Conservation (phyloP, 2,797 vertebrate genomes). For the Leontocebus nigricollis region DNA sequence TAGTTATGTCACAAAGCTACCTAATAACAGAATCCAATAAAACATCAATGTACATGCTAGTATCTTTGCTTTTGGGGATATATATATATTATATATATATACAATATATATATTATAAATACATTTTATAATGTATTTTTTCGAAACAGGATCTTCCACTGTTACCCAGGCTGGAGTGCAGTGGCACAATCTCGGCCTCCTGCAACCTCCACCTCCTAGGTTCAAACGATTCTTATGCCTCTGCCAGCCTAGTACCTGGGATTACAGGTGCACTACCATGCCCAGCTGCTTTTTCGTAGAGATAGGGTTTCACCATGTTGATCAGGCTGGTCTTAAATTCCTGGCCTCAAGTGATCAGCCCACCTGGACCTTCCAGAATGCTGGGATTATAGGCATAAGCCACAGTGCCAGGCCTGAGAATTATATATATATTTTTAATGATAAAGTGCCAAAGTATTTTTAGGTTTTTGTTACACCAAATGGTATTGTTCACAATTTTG, state of each 20-base stretch:
- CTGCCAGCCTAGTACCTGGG: no score
- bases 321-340: neutral
- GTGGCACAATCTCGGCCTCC: no score
- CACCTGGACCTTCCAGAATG: neutral
- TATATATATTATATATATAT: no score
- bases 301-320: neutral
- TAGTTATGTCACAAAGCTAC: neutral
- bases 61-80: neutral
- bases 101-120: no score
- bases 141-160: no score
- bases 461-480: neutral
- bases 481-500: slow-evolving; percentile 9
- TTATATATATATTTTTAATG: neutral
- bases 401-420: neutral
- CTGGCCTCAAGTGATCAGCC: neutral
- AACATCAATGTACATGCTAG: neutral
- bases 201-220: no score
- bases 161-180: no score
- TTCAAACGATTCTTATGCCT: no score
- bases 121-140: no score
- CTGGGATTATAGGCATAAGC: neutral
- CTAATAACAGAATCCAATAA: neutral
- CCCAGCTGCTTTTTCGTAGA: neutral
- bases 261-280: no score
- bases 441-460: neutral